phyloP scores from a whole-genome alignment of 1,140 invertebrate genomes.

The Danaus plexippus region DNA sequence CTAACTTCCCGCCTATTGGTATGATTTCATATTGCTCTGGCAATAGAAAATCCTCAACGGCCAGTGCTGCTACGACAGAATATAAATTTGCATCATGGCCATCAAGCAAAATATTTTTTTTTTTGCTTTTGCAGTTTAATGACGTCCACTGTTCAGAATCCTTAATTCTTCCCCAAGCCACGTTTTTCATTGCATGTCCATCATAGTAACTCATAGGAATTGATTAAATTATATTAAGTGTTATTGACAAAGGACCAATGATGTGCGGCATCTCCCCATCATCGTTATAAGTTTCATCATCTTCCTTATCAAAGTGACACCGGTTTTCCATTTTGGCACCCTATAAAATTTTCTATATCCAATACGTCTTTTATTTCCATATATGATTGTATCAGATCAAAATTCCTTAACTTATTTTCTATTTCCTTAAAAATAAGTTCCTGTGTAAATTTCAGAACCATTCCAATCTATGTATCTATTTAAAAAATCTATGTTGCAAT shows the following conservation, averaged over 20 bases:
- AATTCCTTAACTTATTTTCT: constrained; percentile 29
- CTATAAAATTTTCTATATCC: constrained; percentile 35
- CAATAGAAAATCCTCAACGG: constrained; percentile 37
- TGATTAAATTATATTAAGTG: constrained; percentile 41
- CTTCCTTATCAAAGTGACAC: constrained; percentile 36
- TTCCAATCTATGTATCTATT: too few species aligned
- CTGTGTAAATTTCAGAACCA: too few species aligned
- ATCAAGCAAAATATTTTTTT: constrained; percentile 36
- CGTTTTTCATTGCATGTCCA: constrained; percentile 32
- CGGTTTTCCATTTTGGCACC: constrained; percentile 32
- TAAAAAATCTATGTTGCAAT: constrained; percentile 46
- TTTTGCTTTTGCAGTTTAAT: too few species aligned
- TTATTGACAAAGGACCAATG: constrained; percentile 39
- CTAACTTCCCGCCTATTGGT: constrained; percentile 53
- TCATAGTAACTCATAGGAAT: constrained; percentile 59
- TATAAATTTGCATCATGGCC: constrained; percentile 54
- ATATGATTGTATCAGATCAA: constrained; percentile 36
- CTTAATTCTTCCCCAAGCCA: constrained; percentile 48
- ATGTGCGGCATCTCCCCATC: constrained; percentile 41
- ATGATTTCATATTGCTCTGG: constrained; percentile 41
- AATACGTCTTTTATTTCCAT: constrained; percentile 39
- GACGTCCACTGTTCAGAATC: constrained; percentile 31
- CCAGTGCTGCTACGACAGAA: constrained; percentile 35
- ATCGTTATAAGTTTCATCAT: constrained; percentile 33
- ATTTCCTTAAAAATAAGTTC: constrained; percentile 37